Evolutionary conservation across 2,113 vertebrate species (phyloP).

Genomic region (Cynopterus brachyotis): DNA sequence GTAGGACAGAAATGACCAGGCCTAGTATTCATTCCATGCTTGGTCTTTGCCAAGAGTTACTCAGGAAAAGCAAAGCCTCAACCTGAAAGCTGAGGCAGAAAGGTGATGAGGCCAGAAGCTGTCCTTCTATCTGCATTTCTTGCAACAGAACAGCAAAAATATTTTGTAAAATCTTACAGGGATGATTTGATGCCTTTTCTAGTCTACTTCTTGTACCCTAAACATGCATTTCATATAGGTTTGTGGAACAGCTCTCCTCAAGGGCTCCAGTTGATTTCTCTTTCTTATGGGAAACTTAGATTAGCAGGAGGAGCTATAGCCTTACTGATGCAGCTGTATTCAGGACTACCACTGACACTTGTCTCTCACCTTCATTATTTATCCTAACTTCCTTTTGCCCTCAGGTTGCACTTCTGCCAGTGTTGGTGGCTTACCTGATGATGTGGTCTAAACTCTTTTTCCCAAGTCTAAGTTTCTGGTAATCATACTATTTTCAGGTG

Average conservation of each 20-base stretch:
- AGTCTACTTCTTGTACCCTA: background rate
- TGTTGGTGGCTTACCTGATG: background rate
- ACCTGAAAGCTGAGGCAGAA: background rate
- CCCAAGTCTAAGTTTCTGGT: background rate
- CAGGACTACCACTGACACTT: background rate
- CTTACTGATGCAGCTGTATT: background rate
- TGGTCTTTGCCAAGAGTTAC: background rate
- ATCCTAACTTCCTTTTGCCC: background rate
- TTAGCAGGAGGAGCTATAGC: background rate
- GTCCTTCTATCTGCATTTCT: background rate
- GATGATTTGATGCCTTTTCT: rapidly evolving
- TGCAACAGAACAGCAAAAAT: background rate
- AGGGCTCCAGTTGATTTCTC: background rate
- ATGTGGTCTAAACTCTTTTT: background rate
- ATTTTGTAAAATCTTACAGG: background rate
- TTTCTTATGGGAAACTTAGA: background rate
- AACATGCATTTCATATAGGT: background rate
- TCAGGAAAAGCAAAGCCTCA: background rate
- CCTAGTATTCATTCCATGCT: background rate
- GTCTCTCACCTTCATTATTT: background rate
- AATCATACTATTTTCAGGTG: background rate
- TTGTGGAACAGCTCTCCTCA: background rate
- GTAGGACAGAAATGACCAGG: background rate
- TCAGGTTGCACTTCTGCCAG: background rate
- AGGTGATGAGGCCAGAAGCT: background rate